These are phyloP conservation scores for Clamator glandarius DNA, from an alignment of 2,797 vertebrate species.

Conservation along the genomic window DNA sequence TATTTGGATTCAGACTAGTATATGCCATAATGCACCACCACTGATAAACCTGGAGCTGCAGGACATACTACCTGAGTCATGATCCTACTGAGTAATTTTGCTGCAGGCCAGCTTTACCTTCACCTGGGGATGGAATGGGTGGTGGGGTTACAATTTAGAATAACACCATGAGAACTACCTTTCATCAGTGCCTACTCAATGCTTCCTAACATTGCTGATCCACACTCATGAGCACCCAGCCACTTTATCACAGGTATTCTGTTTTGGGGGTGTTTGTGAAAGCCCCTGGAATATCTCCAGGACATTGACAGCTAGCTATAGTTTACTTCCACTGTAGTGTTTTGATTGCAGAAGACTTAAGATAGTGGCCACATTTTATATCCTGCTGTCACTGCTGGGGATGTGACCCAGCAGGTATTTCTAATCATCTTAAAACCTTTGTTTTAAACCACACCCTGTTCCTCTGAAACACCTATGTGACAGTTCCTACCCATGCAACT, in stretches of 20 bases:
- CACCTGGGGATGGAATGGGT: background rate
- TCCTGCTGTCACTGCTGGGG: background rate
- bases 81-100: background rate
- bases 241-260: background rate
- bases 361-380: background rate
- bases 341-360: background rate
- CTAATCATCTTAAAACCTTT: background rate
- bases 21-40: accelerated
- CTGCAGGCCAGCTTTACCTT: background rate
- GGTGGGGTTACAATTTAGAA: background rate
- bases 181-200: background rate
- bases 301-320: background rate
- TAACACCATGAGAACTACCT: accelerated
- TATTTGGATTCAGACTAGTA: background rate
- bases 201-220: background rate
- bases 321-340: background rate
- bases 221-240: background rate
- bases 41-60: background rate
- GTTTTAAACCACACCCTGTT: background rate
- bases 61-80: accelerated
- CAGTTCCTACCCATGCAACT: background rate
- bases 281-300: background rate
- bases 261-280: background rate
- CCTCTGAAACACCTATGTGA: background rate
- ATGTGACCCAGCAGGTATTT: background rate